Evolutionary conservation across 2,113 vertebrate genomes (phyloP).

Genomic region (Lasiurus borealis): DNA sequence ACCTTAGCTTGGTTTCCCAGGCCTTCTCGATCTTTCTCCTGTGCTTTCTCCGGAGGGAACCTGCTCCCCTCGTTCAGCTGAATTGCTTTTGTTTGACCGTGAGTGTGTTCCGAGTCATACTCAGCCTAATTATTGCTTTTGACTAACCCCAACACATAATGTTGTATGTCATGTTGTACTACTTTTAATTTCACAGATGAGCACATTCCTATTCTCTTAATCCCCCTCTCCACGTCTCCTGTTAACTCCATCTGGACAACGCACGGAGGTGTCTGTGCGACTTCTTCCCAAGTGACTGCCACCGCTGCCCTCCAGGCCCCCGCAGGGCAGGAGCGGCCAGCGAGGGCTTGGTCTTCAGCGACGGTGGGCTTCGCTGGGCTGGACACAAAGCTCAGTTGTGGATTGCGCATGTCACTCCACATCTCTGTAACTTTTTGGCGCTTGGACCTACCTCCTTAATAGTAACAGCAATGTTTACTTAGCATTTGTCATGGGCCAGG

Average conservation of each 20-base stretch:
- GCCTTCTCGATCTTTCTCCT: neutral
- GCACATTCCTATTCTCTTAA: conserved; percentile 86
- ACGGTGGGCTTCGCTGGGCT: neutral
- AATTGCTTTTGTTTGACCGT: conserved; percentile 76
- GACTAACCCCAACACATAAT: conserved; percentile 83
- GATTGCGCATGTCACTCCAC: neutral
- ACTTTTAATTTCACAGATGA: conserved; percentile 92
- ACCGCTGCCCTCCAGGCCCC: conserved; percentile 17
- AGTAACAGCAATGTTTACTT: neutral
- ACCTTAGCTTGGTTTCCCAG: neutral
- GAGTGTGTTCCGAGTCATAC: conserved; percentile 59
- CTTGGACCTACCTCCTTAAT: fast-evolving
- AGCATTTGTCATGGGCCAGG: neutral
- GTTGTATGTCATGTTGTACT: conserved; percentile 84
- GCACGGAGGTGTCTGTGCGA: conserved; percentile 71
- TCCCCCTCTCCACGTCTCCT: conserved; percentile 72
- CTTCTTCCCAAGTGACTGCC: conserved; percentile 41
- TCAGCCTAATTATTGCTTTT: conserved; percentile 85
- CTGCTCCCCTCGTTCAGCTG: neutral
- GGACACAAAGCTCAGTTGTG: neutral
- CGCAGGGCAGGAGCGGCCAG: neutral
- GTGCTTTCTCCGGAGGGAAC: neutral
- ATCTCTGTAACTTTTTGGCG: fast-evolving
- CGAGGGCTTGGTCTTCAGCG: neutral
- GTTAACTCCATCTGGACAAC: conserved; percentile 83